Percentiles rank a stretch among this genome's conserved stretches.
phyloP scores from a whole-genome alignment of 2,797 vertebrate genomes.

The Bradypodion ventrale region DNA sequence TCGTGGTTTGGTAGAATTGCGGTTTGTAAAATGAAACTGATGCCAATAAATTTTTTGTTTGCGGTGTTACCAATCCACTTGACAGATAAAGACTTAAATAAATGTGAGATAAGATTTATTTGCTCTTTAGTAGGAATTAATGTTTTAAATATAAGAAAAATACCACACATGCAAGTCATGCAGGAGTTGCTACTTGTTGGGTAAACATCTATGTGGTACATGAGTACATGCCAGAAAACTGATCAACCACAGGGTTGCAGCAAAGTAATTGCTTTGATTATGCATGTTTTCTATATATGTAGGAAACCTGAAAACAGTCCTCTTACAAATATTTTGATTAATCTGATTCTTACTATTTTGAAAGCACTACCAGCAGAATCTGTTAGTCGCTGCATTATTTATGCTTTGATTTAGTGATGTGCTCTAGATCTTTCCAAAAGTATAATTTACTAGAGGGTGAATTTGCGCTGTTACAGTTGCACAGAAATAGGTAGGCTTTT shows the following conservation, averaged over 20 bases:
- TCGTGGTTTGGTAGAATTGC: no score
- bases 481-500: constrained; percentile 10
- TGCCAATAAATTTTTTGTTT: no score
- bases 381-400: neutral
- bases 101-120: no score
- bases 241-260: neutral
- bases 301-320: constrained; percentile 6
- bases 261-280: neutral
- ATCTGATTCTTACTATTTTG: neutral
- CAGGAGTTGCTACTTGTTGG: neutral
- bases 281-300: no score
- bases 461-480: neutral
- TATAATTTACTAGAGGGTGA: neutral
- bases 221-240: neutral
- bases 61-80: no score
- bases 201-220: no score
- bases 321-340: no score
- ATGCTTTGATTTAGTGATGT: constrained; percentile 27
- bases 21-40: no score
- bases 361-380: constrained; percentile 31
- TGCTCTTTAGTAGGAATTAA: neutral
- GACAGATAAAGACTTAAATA: no score
- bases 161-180: neutral
- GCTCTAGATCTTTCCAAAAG: constrained; percentile 8
- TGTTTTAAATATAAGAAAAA: neutral